Evolutionary conservation across 2,888 invertebrate species (phyloP).

Genomic region (Gryllus longicercus): DNA sequence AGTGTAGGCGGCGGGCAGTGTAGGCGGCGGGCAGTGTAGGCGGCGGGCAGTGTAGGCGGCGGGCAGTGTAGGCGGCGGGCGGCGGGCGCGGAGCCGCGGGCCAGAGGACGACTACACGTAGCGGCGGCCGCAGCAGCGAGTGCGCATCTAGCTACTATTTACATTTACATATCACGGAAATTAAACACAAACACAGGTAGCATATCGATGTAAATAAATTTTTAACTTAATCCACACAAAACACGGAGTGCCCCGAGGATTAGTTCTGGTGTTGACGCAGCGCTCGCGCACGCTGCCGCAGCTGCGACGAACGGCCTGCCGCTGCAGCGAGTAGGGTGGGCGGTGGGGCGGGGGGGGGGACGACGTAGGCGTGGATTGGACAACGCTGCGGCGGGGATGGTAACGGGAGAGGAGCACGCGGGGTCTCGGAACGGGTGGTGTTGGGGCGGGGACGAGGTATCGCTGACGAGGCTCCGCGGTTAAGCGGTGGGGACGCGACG

Average conservation of each 20-base stretch:
- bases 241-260: neutral
- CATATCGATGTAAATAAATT: neutral
- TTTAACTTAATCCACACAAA: conserved; percentile 2
- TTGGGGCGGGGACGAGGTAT: too few relatives aligned
- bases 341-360: too few relatives aligned
- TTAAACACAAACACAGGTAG: conserved; percentile 17
- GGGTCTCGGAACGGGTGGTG: too few relatives aligned
- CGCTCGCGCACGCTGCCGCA: too few relatives aligned
- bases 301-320: too few relatives aligned
- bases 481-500: too few relatives aligned
- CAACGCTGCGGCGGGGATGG: too few relatives aligned
- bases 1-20: neutral
- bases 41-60: neutral
- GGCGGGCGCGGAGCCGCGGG: neutral
- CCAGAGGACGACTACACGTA: neutral
- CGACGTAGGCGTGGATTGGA: too few relatives aligned
- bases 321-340: too few relatives aligned
- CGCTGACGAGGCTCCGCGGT: too few relatives aligned
- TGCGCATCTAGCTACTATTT: neutral
- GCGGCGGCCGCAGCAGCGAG: too few relatives aligned
- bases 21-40: neutral
- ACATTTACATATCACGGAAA: neutral
- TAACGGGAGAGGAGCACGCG: too few relatives aligned
- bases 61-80: neutral
- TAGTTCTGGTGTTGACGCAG: neutral